Evolutionary conservation across 1,140 invertebrate genomes (phyloP), one percentile per base, ranked within the genome.

Genomic region (Drosophila lacteicornis): DNA sequence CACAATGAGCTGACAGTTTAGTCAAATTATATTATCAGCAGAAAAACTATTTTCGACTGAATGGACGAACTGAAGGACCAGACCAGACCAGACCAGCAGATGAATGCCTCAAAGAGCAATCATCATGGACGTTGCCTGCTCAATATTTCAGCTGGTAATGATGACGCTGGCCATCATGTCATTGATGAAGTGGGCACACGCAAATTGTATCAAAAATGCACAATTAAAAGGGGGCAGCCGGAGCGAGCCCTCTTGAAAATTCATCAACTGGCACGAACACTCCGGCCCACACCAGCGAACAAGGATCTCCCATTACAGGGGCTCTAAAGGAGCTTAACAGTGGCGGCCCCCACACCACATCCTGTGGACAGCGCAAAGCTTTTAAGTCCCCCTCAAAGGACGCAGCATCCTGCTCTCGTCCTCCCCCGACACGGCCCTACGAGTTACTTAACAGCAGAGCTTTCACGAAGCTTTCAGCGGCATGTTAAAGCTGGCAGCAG

Each of bases 291-390:
- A 17, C 43, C 43, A 49, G 12, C 15, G 43, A 33, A 60, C 55
- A 62, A 65, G 82, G 70, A 40, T 73, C 75, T 66, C 67, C 78
- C 82, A 84, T 85, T 85, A 81, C 78, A 81, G 78, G 71, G 75
- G 73, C 77, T 76, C 82, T 73, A 67, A 51, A 45, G 61, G 62
- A 75, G 78, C 80, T 86, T 86, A 83, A 86, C 84, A 86, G 80
- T 49, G 25, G 65, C 43, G 36, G 42, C 53, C 49, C 40, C 33
- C 73, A 43, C 46, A 58, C 79, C 80, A 87, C 84, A 80, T 87
- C 84, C 84, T 88, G 84, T 81, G 80, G 81, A 88, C 84, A 88
- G 60, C 68, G 62, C 66, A 88, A 88, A 88, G 84, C 84, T 88
- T 88, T 88, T 88, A 88, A 88, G 45, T 86, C 84, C 59, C 76